Evolutionary conservation across 2,888 invertebrate species (phyloP).

Genomic region (Steinernema scapterisci): DNA sequence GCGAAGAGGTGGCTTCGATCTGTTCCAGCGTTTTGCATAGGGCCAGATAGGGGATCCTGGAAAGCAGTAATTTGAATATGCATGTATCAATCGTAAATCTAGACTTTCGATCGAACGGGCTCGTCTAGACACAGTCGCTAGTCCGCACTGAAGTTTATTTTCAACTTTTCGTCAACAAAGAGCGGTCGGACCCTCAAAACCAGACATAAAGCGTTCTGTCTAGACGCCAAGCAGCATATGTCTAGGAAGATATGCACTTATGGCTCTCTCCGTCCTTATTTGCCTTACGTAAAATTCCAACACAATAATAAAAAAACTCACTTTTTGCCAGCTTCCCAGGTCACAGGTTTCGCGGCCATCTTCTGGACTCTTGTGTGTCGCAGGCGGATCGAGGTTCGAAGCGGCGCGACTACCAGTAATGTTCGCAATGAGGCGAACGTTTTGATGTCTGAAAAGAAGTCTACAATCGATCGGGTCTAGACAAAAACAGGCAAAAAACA

Average conservation of each 20-base stretch:
- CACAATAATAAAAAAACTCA: conserved; percentile 33
- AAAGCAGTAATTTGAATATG: conserved; percentile 58
- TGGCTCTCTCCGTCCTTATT: no score
- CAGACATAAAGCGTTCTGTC: no score
- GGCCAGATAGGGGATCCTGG: conserved; percentile 88
- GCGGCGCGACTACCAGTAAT: background rate
- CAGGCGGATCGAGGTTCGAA: background rate
- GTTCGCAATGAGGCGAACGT: conserved; percentile 1
- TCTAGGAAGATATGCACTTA: no score
- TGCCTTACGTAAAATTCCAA: no score
- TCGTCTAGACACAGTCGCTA: no score
- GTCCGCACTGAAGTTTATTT: no score
- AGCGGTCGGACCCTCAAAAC: no score
- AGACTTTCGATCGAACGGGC: no score
- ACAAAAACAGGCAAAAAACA: background rate
- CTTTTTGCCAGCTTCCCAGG: conserved; percentile 50
- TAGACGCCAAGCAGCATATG: no score
- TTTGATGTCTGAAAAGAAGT: background rate
- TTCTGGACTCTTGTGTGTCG: background rate
- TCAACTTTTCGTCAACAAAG: no score
- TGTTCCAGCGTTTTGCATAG: conserved; percentile 85
- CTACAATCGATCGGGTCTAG: background rate
- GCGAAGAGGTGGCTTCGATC: conserved; percentile 78
- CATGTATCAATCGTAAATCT: background rate
- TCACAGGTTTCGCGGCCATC: background rate